Evolutionary conservation across 2,113 vertebrate genomes (phyloP).

Genomic region (Amphilophus citrinellus): DNA sequence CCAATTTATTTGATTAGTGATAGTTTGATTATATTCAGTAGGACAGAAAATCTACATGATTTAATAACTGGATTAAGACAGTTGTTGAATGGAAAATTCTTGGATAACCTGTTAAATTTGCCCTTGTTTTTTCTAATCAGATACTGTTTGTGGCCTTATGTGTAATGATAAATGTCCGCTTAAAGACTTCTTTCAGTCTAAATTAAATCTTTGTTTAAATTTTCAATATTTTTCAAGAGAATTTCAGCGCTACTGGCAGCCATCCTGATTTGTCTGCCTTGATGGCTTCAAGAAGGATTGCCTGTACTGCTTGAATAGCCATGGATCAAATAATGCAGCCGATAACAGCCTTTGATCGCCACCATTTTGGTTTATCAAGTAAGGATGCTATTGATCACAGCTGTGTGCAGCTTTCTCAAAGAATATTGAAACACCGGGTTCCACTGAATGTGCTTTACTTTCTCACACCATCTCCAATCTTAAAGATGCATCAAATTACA

Average conservation of each 20-base stretch:
- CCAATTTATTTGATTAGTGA: too few relatives aligned
- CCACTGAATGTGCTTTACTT: not conserved
- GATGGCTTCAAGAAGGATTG: not conserved
- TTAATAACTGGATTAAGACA: too few relatives aligned
- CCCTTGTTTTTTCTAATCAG: not conserved
- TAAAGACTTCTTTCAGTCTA: not conserved
- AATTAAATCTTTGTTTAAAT: not conserved
- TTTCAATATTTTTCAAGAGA: not conserved
- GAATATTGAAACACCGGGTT: conserved; percentile 4
- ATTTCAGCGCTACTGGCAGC: not conserved
- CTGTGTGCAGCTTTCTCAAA: not conserved
- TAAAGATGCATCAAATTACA: not conserved
- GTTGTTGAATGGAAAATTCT: not conserved
- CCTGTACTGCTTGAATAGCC: not conserved
- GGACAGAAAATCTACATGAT: not conserved
- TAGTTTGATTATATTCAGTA: too few relatives aligned
- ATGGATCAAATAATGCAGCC: conserved; percentile 1
- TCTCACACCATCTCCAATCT: not conserved
- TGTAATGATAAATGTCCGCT: not conserved
- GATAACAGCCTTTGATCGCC: not conserved
- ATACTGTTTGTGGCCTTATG: not conserved
- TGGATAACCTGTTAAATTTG: not conserved
- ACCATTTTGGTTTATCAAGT: not conserved
- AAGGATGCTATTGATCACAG: not conserved
- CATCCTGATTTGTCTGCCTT: not conserved